Base-by-base conservation (phyloP, 1,140 invertebrate genomes). In the Leptopilina boulardi region DNA sequence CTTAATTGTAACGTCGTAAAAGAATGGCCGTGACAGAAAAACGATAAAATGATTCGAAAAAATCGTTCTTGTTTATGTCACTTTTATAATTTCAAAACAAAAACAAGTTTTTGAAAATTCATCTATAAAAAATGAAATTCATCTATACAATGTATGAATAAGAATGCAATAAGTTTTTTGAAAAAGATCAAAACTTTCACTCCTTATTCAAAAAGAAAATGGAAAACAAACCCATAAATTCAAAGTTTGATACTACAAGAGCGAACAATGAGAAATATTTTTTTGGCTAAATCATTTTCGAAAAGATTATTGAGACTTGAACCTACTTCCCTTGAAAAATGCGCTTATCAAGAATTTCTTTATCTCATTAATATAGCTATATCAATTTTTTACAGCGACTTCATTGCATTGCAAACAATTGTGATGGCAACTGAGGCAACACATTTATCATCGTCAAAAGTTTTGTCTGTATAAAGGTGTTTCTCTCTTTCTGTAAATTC, bases 1-100 rank as follows among this genome's bases (percentile, higher is more conserved):
- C 13, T 51, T 30, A 66, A 66, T 66, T 13, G 59, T 34, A 66
- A 66, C 59, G 59, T 66, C 47, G 47, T 51, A 51, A 51, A 51
- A 51, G 44, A 51, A 30, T 30, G 13, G 6, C 23, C 59, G 13
- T 66, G 59, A 66, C 59, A 26, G 26, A 66, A 34, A 34, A 34
- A 11, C 23, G 11, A 66, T 23, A 66, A 30, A 66, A 66, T 23
- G 59, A 66, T 66, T 66, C 2, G 59, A 66, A 66, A 66, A 11
- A 66, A 21, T 23, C 9, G 56, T 66, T 66, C 15, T 30, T 30
- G 26, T 59, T 26, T 26, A 56, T 21, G 11, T n/a, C n/a, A 11
- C 54, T 59, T 59, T 23, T n/a, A 30, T 26, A 11, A 30, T 66
- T 66, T 4, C 21, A 30, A 66, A 66, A 34, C 59, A 66, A 15